phyloP scores from a whole-genome alignment of 2,888 invertebrate species.

The Leucoptera coffeella region DNA sequence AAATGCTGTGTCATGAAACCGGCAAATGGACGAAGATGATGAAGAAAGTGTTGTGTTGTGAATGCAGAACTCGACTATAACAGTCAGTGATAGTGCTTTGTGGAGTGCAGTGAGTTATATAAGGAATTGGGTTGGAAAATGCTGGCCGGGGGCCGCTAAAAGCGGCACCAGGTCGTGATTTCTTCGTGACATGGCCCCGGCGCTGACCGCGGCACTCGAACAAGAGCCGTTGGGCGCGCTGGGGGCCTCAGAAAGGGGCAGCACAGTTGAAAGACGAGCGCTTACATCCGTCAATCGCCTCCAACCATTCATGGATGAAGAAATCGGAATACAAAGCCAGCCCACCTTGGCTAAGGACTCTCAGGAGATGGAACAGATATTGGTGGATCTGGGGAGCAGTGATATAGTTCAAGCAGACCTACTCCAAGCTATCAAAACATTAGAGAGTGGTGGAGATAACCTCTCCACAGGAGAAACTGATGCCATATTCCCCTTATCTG shows the following conservation, averaged over 20 bases:
- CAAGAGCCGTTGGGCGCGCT: constrained; percentile 17
- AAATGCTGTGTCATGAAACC: constrained; percentile 24
- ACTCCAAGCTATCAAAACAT: constrained; percentile 69
- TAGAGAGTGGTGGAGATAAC: constrained; percentile 50
- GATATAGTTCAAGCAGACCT: constrained; percentile 62
- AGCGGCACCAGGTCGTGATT: too few relatives aligned
- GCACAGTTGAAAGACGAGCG: constrained; percentile 27
- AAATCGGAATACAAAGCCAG: constrained; percentile 51
- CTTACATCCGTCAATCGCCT: constrained; percentile 48
- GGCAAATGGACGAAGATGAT: constrained; percentile 23
- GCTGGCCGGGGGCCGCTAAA: constrained; percentile 17
- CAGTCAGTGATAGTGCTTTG: constrained; percentile 15
- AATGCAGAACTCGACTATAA: constrained; percentile 4
- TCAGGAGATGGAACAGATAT: constrained; percentile 61
- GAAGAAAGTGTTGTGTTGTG: constrained; percentile 3
- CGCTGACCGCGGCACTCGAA: constrained; percentile 67
- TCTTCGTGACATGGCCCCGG: constrained; percentile 90
- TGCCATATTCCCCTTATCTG: constrained; percentile 34
- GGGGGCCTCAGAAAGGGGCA: constrained; percentile 17
- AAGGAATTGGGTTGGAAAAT: constrained; percentile 32
- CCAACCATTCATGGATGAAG: constrained; percentile 54
- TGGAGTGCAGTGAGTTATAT: constrained; percentile 35
- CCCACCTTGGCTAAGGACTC: constrained; percentile 52
- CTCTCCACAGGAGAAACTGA: constrained; percentile 41
- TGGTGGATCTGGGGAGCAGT: constrained; percentile 52